A percentile compares a stretch with the other conserved stretches of the same genome.
Evolutionary conservation across 2,113 vertebrate genomes (phyloP).

Genomic region (Felis chaus): DNA sequence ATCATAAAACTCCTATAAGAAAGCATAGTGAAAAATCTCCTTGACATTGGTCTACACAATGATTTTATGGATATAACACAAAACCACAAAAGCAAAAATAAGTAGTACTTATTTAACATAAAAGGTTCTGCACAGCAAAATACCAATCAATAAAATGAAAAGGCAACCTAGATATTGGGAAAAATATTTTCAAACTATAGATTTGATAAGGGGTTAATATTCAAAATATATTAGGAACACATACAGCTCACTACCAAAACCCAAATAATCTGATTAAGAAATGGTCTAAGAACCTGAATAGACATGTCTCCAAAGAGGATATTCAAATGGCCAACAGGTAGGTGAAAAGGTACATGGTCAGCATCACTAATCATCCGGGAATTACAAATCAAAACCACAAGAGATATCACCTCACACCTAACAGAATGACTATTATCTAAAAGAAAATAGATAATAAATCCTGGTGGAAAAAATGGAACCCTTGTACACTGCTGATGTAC

Average conservation of each 20-base stretch:
- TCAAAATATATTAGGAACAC: background rate
- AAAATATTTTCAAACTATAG: background rate
- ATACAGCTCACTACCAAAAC: background rate
- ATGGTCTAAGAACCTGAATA: background rate
- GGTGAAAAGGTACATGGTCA: background rate
- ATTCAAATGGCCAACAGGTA: background rate
- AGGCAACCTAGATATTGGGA: background rate
- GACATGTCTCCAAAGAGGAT: background rate
- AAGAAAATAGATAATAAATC: background rate
- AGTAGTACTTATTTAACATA: background rate
- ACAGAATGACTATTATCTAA: background rate
- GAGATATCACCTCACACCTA: background rate
- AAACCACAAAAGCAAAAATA: background rate
- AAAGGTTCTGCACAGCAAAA: background rate
- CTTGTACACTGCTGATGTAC: background rate
- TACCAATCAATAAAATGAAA: background rate
- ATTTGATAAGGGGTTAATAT: background rate
- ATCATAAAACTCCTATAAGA: background rate
- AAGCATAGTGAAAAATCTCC: background rate
- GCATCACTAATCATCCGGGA: background rate
- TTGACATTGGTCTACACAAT: background rate
- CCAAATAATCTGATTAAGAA: background rate
- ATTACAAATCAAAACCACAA: background rate
- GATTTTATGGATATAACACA: background rate
- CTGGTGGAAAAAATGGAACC: background rate